Base-by-base conservation (phyloP, 2,797 vertebrate species). In the Taeniopygia guttata region DNA sequence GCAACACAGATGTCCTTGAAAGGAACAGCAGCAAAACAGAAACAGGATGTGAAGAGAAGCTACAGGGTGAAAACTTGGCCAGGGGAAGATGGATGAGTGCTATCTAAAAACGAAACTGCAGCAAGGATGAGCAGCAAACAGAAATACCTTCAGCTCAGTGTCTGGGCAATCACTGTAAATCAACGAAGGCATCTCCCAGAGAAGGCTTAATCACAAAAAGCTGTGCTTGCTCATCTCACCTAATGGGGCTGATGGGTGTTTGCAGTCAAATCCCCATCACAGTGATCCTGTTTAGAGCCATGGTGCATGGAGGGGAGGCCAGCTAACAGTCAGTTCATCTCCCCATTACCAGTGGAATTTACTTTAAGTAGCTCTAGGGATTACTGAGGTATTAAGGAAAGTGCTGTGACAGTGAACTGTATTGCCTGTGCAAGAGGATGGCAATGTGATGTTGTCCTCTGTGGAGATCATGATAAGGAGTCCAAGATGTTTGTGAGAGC, bases 371-470 rank as follows among this genome's bases (percentile, higher is more conserved):
- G 70, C 89, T 92, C 79, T 86, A 70, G 63, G 64, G 84, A 84
- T 95, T 93, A 93, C 20, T n/a, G 82, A 89, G 67, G 49, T 74
- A 63, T 90, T 77, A 91, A 62, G 49, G 77, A 93, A 95, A 83
- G 40, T 55, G 48, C 73, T 80, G 90, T 84, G 78, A 76, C 83
- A 80, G 40, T 85, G 93, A 95, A 55, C 36, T 52, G 8, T 29
- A 59, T 84, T 96, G 90, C 88, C 68, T 72, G 62, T 85, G 25
- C 38, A 43, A 73, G 22, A 60, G 36, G 40, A 46, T 60, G 56
- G 36, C 46, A 70, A 45, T 15, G 29, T 62, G 8, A 19, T 38
- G 45, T 7, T 91, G 49, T 94, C 36, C 63, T 93, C 43, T 59
- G 56, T 46, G 67, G 73, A 86, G 76, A 92, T 52, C 21, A 32